Evolutionary conservation across 2,113 vertebrate species (phyloP).

Genomic region (zebrafish (Danio rerio)): DNA sequence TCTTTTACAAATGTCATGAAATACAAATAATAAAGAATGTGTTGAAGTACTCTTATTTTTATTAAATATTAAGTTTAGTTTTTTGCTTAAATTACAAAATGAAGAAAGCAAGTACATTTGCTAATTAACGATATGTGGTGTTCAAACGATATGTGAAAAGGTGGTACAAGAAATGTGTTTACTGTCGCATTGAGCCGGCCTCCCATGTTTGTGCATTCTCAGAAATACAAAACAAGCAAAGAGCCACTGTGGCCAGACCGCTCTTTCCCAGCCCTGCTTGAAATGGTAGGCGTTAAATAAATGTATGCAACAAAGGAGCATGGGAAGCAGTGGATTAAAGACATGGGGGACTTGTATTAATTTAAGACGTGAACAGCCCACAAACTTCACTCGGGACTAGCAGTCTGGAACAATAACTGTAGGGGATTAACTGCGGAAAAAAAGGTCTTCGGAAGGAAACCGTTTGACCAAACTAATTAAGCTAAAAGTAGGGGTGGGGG

Average conservation of each 20-base stretch:
- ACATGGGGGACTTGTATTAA: constrained; percentile 59
- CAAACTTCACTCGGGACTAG: constrained; percentile 54
- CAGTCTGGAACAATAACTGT: constrained; percentile 69
- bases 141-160: no score
- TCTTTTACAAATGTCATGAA: no score
- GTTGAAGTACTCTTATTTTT: no score
- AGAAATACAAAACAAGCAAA: constrained; percentile 44
- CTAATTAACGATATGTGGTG: no score
- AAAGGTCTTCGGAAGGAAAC: constrained; percentile 63
- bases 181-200: not conserved
- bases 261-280: constrained; percentile 64
- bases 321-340: constrained; percentile 56
- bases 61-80: no score
- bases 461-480: constrained; percentile 73
- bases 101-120: no score
- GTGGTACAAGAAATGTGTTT: no score
- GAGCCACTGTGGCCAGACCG: constrained; percentile 59
- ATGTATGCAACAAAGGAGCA: constrained; percentile 58
- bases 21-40: no score
- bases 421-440: constrained; percentile 67
- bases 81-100: no score
- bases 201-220: not conserved
- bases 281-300: constrained; percentile 66
- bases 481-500: constrained; percentile 54
- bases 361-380: constrained; percentile 56